Percentiles rank a stretch among this genome's conserved stretches.
Evolutionary conservation across 2,113 vertebrate species (phyloP).

Genomic region (Mormoops blainvillei): DNA sequence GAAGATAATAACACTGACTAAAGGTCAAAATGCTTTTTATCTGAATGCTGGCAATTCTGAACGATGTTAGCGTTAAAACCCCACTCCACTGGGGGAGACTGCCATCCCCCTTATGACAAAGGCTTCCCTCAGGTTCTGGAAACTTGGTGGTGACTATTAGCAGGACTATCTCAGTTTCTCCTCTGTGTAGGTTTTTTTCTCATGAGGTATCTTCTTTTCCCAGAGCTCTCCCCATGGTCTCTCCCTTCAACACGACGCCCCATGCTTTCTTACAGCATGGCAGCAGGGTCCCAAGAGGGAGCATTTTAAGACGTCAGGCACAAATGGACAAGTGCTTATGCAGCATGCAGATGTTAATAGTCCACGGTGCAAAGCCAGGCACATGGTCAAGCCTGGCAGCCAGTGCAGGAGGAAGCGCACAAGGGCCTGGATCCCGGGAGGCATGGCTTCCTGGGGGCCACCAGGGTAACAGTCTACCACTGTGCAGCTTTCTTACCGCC

Average conservation of each 20-base stretch:
- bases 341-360: not conserved
- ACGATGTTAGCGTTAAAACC: not conserved
- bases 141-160: not conserved
- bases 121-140: not conserved
- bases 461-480: not conserved
- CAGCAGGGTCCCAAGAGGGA: not conserved
- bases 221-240: not conserved
- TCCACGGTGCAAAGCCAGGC: not conserved
- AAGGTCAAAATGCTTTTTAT: not conserved
- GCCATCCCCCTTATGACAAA: not conserved
- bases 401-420: not conserved
- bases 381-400: not conserved
- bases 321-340: not conserved
- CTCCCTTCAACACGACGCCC: not conserved
- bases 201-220: not conserved
- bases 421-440: not conserved
- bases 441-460: not conserved
- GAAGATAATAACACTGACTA: not conserved
- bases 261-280: not conserved
- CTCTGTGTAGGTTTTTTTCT: not conserved
- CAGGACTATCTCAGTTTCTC: not conserved
- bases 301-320: not conserved
- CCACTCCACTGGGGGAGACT: not conserved
- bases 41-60: not conserved
- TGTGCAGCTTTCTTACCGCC: not conserved